phyloP scores from a whole-genome alignment of 2,888 invertebrate species.

The Leucoptera coffeella region DNA sequence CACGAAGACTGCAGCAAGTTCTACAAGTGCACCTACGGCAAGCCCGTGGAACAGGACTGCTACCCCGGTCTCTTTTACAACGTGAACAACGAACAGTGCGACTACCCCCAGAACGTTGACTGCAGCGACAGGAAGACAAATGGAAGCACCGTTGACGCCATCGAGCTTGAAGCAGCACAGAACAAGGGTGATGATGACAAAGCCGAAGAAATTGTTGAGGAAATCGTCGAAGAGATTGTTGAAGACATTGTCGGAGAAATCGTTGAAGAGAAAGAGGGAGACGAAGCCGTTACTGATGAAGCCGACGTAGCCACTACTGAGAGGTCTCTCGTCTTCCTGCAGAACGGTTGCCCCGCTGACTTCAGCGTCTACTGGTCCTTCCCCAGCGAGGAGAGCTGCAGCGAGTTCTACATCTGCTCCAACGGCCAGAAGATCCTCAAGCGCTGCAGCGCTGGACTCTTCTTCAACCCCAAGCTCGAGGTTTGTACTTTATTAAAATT shows the following conservation, averaged over 20 bases:
- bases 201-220: conserved; percentile 1
- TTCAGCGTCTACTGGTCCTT: conserved; percentile 23
- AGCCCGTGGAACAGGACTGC: conserved; percentile 52
- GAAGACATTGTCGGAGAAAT: background rate
- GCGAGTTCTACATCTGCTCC: conserved; percentile 28
- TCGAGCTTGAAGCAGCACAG: background rate
- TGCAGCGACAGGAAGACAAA: conserved; percentile 30
- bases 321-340: conserved; percentile 12
- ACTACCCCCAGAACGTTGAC: conserved; percentile 56
- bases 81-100: conserved; percentile 46
- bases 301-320: background rate
- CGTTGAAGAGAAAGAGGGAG: conserved; percentile 1
- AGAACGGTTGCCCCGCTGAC: conserved; percentile 28
- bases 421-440: conserved; percentile 18
- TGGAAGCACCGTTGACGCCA: background rate
- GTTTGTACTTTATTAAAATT: conserved; percentile 11
- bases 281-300: background rate
- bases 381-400: conserved; percentile 21
- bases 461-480: conserved; percentile 23
- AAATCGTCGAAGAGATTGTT: background rate
- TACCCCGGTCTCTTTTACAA: conserved; percentile 53
- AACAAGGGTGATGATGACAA: background rate
- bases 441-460: conserved; percentile 13
- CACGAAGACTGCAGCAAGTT: conserved; percentile 56
- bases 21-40: conserved; percentile 60